phyloP scores from a whole-genome alignment of 2,888 invertebrate genomes.

The Monoplex corrugatus region DNA sequence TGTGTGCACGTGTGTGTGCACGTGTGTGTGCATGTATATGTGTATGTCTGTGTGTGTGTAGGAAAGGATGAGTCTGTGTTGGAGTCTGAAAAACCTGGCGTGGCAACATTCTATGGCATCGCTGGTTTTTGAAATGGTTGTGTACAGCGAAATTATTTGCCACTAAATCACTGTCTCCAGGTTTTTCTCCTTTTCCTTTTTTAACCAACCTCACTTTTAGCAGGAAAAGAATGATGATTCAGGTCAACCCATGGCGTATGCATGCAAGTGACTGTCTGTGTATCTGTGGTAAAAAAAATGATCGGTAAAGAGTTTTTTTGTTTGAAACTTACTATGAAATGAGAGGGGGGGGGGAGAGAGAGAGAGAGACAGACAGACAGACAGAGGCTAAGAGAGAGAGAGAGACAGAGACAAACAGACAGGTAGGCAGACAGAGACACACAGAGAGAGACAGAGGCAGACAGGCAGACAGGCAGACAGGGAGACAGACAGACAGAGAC shows the following conservation, averaged over 20 bases:
- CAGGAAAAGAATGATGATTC: no score
- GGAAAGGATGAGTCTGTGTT: not conserved
- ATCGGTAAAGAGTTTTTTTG: no score
- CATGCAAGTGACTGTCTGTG: not conserved
- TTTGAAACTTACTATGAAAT: no score
- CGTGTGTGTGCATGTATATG: not conserved
- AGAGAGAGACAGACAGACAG: not conserved
- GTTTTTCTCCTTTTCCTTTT: no score
- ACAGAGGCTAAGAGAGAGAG: not conserved
- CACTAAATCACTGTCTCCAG: no score
- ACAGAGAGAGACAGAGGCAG: not conserved
- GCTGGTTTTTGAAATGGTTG: no score
- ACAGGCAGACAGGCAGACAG: not conserved
- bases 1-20: not conserved
- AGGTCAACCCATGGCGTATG: no score
- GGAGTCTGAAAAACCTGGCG: no score
- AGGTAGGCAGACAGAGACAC: not conserved
- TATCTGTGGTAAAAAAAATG: not conserved
- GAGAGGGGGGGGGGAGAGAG: not conserved
- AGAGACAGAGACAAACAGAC: not conserved
- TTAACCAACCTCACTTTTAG: no score
- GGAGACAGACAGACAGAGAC: not conserved
- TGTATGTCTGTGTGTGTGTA: not conserved
- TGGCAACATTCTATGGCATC: no score
- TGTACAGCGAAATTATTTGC: no score